Percentiles rank a stretch among this genome's conserved stretches.
Conservation (phyloP, 2,797 vertebrate genomes). For the Takifugu rubripes region DNA sequence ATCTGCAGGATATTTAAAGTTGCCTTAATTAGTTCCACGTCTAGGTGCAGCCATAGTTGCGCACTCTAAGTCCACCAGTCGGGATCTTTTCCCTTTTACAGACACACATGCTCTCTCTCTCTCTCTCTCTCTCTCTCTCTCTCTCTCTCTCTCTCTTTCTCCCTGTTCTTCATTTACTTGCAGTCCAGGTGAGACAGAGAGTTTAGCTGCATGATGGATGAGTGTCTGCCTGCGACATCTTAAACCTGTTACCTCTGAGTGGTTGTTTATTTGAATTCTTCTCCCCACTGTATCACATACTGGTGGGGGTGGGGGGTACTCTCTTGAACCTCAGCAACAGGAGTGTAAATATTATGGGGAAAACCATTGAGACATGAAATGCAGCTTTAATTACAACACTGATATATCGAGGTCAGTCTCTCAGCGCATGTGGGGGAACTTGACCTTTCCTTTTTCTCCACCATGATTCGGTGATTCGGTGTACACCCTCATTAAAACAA, state of each 20-base stretch:
- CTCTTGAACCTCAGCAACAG: constrained; percentile 69
- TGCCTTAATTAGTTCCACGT: constrained; percentile 72
- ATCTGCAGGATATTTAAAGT: constrained; percentile 71
- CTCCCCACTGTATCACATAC: constrained; percentile 61
- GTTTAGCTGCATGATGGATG: constrained; percentile 68
- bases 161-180: constrained; percentile 34
- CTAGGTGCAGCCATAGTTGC: constrained; percentile 43
- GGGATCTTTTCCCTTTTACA: not conserved
- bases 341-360: constrained; percentile 74
- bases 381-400: constrained; percentile 76
- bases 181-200: constrained; percentile 63
- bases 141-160: too few relatives aligned
- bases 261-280: constrained; percentile 78
- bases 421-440: constrained; percentile 52
- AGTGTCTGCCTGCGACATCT: constrained; percentile 72
- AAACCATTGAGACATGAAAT: constrained; percentile 75
- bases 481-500: constrained; percentile 61
- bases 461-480: constrained; percentile 61
- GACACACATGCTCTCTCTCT: constrained; percentile 7
- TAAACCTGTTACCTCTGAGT: constrained; percentile 77
- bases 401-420: constrained; percentile 67
- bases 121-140: too few relatives aligned
- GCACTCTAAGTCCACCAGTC: constrained; percentile 1
- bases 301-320: constrained; percentile 46
- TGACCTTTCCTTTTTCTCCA: constrained; percentile 58